Evolutionary conservation across 2,888 invertebrate genomes (phyloP), one percentile per base, ranked within the genome.

Genomic region (Ochropacha duplaris): DNA sequence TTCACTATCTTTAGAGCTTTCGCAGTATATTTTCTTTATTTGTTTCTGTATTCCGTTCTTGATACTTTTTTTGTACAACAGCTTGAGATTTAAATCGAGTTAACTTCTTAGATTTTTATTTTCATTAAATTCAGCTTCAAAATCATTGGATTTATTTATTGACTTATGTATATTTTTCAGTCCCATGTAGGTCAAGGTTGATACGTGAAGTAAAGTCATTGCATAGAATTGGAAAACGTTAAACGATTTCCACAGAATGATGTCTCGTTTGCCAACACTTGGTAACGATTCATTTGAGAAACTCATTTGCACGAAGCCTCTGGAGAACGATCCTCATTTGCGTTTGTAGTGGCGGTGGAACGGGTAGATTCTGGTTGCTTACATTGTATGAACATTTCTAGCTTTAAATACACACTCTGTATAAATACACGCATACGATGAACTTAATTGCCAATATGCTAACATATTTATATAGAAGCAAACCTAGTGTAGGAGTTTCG

Each of bases 231-330:
- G 82, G 78, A 81, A 82, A 83, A 74, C 80, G 74, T 64, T 80
- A 72, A 83, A 78, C 69, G 70, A 77, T 72, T 72, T 74, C 78
- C 62, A 63, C 54, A 60, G 71, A 76, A 84, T 85, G 83, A 87
- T 86, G 84, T 76, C 86, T 84, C 84, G 79, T 83, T 86, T 72
- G 70, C 81, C 81, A 72, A 83, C 84, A 86, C 84, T 86, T 81
- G 78, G 85, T 85, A 87, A 86, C 86, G 87, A 86, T 88, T 88
- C 88, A 89, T 87, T 87, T 86, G 85, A 86, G 86, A 83, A 88
- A 86, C 87, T 88, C 87, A 87, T 88, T 88, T 87, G 85, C 83
- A 63, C 76, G 79, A 70, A 77, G 79, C 82, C 86, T 79, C 84
- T 70, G 65, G 83, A 84, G 85, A 81, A 81, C 81, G 84, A 80